Percentiles rank a stretch among this genome's conserved stretches.
Conservation (phyloP, 2,113 vertebrate genomes). For the Proterorhinus semilunaris region DNA sequence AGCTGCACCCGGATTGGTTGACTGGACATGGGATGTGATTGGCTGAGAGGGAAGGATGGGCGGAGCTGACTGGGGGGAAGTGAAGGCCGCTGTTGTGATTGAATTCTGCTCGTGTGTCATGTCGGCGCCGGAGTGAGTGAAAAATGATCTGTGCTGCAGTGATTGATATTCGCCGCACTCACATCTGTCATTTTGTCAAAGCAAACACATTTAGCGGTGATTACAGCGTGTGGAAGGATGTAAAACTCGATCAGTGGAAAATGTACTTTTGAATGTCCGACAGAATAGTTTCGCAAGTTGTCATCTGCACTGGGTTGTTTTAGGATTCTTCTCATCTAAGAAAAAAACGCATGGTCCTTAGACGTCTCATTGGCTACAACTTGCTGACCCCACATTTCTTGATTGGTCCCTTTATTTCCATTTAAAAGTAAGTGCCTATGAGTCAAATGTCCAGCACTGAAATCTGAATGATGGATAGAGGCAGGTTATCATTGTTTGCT, state of each 20-base stretch:
- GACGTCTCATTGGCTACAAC: too few relatives aligned
- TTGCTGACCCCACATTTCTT: too few relatives aligned
- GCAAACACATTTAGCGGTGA: background rate
- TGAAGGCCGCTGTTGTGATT: background rate
- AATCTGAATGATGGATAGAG: too few relatives aligned
- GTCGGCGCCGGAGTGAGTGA: background rate
- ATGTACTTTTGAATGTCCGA: background rate
- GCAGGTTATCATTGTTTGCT: too few relatives aligned
- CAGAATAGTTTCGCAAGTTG: too few relatives aligned
- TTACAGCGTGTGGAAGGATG: background rate
- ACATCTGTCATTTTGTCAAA: background rate
- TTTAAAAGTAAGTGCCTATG: too few relatives aligned
- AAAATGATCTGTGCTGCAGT: background rate
- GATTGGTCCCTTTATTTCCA: too few relatives aligned
- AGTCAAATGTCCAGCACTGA: too few relatives aligned
- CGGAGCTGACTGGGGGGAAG: background rate
- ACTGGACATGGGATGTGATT: background rate
- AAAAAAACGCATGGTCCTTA: too few relatives aligned
- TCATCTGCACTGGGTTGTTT: too few relatives aligned
- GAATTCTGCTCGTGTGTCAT: background rate
- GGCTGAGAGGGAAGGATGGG: background rate
- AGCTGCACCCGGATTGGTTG: slow-evolving; percentile 10
- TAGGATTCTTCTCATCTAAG: too few relatives aligned
- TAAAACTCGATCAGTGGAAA: background rate
- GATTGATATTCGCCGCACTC: background rate